Evolutionary conservation across 2,888 invertebrate species (phyloP).

Genomic region (Brachypterus glaber): DNA sequence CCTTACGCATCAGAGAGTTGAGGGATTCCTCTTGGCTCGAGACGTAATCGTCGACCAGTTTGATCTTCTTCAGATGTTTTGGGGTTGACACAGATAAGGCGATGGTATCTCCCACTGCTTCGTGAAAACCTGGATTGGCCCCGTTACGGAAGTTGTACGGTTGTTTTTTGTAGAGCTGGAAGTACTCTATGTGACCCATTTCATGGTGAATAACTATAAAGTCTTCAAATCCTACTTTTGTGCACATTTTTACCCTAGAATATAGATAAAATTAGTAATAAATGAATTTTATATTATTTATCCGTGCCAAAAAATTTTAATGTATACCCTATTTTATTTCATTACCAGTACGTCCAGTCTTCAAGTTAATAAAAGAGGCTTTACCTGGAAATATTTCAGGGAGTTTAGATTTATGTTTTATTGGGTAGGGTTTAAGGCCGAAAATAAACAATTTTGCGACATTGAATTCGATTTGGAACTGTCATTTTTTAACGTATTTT

Average conservation of each 20-base stretch:
- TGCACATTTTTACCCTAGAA: slow-evolving; percentile 56
- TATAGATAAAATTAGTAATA: slow-evolving; percentile 4
- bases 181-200: slow-evolving; percentile 60
- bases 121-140: slow-evolving; percentile 54
- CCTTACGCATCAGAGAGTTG: slow-evolving; percentile 43
- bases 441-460: too few relatives aligned
- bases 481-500: too few relatives aligned
- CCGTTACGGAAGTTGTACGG: slow-evolving; percentile 45
- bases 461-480: too few relatives aligned
- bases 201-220: slow-evolving; percentile 66
- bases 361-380: too few relatives aligned
- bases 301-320: neutral
- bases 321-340: neutral
- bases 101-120: slow-evolving; percentile 54
- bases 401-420: too few relatives aligned
- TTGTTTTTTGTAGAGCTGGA: slow-evolving; percentile 49
- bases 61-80: slow-evolving; percentile 42
- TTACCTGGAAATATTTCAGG: too few relatives aligned
- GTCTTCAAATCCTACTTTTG: slow-evolving; percentile 46
- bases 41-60: slow-evolving; percentile 31
- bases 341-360: too few relatives aligned
- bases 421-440: too few relatives aligned
- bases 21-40: slow-evolving; percentile 35
- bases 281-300: neutral
- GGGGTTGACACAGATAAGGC: slow-evolving; percentile 50